A percentile compares a stretch with the other conserved stretches of the same genome.
These are phyloP conservation scores for Siniperca chuatsi DNA, from an alignment of 2,113 vertebrate species.

Conservation along the genomic window DNA sequence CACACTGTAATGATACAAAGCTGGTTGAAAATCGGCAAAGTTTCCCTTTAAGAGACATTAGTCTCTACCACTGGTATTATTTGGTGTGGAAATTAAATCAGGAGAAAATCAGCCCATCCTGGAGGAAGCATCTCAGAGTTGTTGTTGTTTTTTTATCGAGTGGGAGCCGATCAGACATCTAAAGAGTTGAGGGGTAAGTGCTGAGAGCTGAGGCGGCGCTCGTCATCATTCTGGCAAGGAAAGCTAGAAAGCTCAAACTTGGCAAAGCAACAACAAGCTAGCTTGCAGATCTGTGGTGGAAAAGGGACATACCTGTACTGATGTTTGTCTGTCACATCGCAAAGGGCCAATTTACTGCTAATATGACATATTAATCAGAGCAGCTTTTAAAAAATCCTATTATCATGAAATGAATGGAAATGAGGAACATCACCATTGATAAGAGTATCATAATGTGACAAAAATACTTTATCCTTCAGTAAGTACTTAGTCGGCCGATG, in stretches of 20 bases:
- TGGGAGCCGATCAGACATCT: conserved; percentile 1
- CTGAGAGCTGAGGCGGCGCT: neutral
- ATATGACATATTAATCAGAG: conserved; percentile 7
- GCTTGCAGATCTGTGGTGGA: conserved; percentile 13
- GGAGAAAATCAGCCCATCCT: neutral
- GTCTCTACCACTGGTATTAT: neutral
- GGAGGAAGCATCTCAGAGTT: neutral
- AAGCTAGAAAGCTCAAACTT: neutral
- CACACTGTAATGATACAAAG: too few relatives aligned
- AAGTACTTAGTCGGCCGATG: neutral
- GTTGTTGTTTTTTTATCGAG: neutral
- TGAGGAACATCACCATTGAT: conserved; percentile 5
- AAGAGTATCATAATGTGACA: neutral
- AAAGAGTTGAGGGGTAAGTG: neutral
- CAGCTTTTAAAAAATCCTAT: neutral
- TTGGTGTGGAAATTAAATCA: neutral
- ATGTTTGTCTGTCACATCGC: conserved; percentile 22
- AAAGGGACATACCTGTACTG: neutral
- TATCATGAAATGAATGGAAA: conserved; percentile 18
- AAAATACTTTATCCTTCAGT: neutral
- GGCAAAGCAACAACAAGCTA: conserved; percentile 1
- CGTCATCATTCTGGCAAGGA: conserved; percentile 6
- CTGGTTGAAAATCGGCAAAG: too few relatives aligned
- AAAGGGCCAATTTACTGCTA: conserved; percentile 6
- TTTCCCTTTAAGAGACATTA: neutral